A percentile compares a stretch with the other conserved stretches of the same genome.
These are phyloP conservation scores for Oligia fasciuncula DNA, from an alignment of 2,888 invertebrate species.

Conservation along the genomic window DNA sequence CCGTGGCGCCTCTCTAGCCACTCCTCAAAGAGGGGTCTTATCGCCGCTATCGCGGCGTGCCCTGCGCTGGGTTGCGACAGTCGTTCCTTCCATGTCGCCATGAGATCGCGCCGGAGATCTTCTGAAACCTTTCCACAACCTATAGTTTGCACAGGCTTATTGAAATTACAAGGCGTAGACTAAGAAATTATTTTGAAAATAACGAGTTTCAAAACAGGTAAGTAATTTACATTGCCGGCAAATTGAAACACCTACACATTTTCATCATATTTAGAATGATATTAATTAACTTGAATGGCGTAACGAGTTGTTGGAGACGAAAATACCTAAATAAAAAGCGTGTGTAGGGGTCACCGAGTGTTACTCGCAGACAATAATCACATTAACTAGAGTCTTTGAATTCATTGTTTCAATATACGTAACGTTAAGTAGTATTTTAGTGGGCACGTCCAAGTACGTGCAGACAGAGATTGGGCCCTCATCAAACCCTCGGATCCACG, in stretches of 20 bases:
- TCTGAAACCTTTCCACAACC: not conserved
- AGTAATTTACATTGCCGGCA: not conserved
- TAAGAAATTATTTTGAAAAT: not conserved
- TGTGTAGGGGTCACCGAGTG: not conserved
- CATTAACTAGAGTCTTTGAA: constrained; percentile 42
- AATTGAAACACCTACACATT: constrained; percentile 9
- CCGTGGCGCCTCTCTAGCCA: too few relatives aligned
- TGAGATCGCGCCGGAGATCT: too few relatives aligned
- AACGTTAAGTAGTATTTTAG: constrained; percentile 54
- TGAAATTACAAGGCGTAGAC: not conserved
- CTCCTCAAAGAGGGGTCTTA: too few relatives aligned
- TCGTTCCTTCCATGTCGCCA: too few relatives aligned
- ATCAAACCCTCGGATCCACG: constrained; percentile 75
- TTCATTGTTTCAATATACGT: constrained; percentile 57
- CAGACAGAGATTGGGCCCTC: constrained; percentile 71
- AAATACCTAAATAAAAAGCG: constrained; percentile 28
- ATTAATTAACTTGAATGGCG: constrained; percentile 39
- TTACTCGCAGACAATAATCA: constrained; percentile 34
- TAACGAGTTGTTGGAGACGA: constrained; percentile 27
- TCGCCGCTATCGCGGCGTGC: too few relatives aligned
- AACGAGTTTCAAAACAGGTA: not conserved
- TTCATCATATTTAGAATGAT: constrained; percentile 34
- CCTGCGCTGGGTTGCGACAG: too few relatives aligned
- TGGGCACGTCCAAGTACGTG: constrained; percentile 54
- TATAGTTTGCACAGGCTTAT: not conserved